Evolutionary conservation across 2,113 vertebrate species (phyloP).

Genomic region (Rhodinocichla rosea): DNA sequence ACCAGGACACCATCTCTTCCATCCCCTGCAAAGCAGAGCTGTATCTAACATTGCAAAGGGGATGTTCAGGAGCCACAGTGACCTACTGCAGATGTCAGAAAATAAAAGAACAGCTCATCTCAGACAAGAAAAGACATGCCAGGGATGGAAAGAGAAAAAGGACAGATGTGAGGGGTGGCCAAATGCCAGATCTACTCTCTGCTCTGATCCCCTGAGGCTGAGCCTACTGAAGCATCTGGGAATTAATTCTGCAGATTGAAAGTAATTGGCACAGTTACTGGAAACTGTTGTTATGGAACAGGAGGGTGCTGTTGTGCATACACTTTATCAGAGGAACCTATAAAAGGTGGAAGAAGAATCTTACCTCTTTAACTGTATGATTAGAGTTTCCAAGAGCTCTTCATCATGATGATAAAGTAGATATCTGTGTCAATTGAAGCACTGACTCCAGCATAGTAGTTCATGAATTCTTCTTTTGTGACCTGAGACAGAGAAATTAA

Average conservation of each 20-base stretch:
- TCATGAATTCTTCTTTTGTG: constrained; percentile 91
- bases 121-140: not conserved
- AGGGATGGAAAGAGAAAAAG: not conserved
- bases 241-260: not conserved
- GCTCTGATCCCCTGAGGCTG: not conserved
- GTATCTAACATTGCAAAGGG: not conserved
- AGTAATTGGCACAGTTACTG: not conserved
- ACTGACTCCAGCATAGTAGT: constrained; percentile 93
- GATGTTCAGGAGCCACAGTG: accelerated
- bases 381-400: constrained; percentile 86
- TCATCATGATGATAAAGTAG: constrained; percentile 98
- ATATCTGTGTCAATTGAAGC: constrained; percentile 91
- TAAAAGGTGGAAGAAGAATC: not conserved
- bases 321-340: not conserved
- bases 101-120: not conserved
- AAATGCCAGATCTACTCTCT: not conserved
- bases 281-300: not conserved
- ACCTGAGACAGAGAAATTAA: constrained; percentile 76
- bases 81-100: not conserved
- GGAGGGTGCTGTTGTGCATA: not conserved
- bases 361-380: not conserved
- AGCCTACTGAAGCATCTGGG: not conserved
- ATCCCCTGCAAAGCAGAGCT: not conserved
- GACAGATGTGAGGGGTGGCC: not conserved
- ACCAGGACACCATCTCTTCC: not conserved